Conservation (phyloP, 2,888 invertebrate species). For the Pyrochroa serraticornis region DNA sequence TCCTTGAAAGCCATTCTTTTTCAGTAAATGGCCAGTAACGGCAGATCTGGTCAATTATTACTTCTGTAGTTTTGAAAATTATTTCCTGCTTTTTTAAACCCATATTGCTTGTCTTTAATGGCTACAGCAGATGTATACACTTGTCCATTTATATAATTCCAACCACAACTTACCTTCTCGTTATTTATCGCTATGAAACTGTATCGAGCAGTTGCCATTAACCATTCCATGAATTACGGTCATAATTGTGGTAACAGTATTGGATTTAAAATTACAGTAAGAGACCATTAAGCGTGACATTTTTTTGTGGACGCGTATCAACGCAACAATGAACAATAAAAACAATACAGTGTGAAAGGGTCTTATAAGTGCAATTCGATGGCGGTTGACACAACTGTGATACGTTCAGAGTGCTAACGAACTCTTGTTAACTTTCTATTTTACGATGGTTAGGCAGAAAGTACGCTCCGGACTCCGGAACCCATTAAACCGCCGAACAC, state of each 20-base stretch:
- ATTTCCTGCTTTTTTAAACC: no score
- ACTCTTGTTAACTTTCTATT: constrained; percentile 49
- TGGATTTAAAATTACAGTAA: neutral
- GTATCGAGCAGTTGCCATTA: neutral
- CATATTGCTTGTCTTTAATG: no score
- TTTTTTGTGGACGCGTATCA: neutral
- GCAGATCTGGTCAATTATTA: no score
- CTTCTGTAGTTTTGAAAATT: no score
- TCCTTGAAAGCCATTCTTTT: no score
- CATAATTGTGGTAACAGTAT: neutral
- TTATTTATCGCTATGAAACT: neutral
- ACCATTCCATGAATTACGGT: no score
- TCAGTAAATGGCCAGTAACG: no score
- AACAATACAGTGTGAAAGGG: constrained; percentile 11
- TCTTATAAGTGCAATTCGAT: constrained; percentile 1
- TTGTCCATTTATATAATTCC: no score
- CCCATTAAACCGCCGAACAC: no score
- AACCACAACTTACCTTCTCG: neutral
- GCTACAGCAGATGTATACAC: no score
- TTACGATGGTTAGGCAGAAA: constrained; percentile 39
- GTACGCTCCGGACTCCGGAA: neutral
- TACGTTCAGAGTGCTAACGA: constrained; percentile 43
- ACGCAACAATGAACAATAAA: neutral
- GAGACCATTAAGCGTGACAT: constrained; percentile 6
- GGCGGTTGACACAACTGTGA: neutral